phyloP scores from a whole-genome alignment of 2,888 invertebrate species.

The Atherix ibis region DNA sequence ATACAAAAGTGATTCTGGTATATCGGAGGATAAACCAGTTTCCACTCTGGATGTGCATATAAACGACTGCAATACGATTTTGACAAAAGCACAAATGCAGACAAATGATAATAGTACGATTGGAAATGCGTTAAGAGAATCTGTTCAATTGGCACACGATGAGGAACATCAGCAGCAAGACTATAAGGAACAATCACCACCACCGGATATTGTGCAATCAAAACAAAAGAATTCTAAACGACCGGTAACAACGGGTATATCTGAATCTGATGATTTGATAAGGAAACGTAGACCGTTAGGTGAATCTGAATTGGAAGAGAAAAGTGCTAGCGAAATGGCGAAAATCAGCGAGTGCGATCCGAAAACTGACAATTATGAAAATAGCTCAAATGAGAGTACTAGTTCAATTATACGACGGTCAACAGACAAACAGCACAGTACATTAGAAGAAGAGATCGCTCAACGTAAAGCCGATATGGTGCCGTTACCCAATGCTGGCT shows the following conservation, averaged over 20 bases:
- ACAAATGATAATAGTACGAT: too few relatives aligned
- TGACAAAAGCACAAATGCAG: too few relatives aligned
- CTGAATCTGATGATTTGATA: neutral
- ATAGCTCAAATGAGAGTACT: neutral
- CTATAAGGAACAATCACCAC: too few relatives aligned
- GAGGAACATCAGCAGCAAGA: too few relatives aligned
- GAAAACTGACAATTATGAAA: too few relatives aligned
- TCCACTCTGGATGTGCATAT: neutral
- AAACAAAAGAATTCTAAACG: neutral
- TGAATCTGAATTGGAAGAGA: neutral
- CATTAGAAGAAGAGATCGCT: slow-evolving; percentile 26
- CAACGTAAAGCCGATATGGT: slow-evolving; percentile 24
- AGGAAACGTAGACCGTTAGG: neutral
- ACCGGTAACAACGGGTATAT: neutral
- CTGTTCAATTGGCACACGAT: neutral
- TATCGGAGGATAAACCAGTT: neutral
- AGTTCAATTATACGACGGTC: neutral
- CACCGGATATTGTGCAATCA: neutral
- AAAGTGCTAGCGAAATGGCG: neutral
- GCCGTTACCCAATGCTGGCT: slow-evolving; percentile 11
- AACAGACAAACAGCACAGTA: slow-evolving; percentile 5
- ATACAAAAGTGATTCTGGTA: neutral
- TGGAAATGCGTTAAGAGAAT: neutral
- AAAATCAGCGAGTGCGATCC: too few relatives aligned
- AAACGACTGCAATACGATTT: too few relatives aligned